Base-by-base conservation (phyloP, 53 echinoderm and acorn worm species). In the Henricia sp. region DNA sequence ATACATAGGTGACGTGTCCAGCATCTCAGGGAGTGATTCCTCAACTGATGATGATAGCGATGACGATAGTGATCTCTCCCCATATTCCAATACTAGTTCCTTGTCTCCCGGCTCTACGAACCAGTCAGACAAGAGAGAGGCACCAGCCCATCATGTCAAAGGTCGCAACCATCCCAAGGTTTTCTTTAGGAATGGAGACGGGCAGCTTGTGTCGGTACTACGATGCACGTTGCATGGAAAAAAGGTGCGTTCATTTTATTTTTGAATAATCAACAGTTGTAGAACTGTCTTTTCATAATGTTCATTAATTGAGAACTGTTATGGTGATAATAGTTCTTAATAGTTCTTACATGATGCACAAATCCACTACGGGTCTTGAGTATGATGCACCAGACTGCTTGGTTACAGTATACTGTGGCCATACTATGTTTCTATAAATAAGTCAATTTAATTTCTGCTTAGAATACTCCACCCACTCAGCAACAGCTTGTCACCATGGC, bases 1-100 rank as follows among this genome's bases (percentile, higher is more conserved):
- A 27, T 62, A 32, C 71, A 2, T 30, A 97, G 97, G 90, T 54
- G 92, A 97, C 72, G 86, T 94, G 16, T 97, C 97, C 34, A 97
- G 94, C 73, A 94, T 96, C 21, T 97, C 97, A 35, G 94, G 99
- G 20, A 94, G 94, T 84, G 91, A 91, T 62, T 85, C 78, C 52
- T 86, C 80, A 48, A 65, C 89, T 4, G 83, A 69, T 21, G 83
- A 77, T 33, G 89, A 84, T 16, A 75, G 70, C 38, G 91, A 89
- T 37, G 41, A 44, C 23, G 91, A 89, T 36, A 36, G 32, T 34
- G 53, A 72, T 26, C 53, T 2, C 30, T 50, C 50, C 44, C 85
- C 85, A 8, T 50, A 57, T 43, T 80, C 41, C 6, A 87, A 87
- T 1, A 19, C 63, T 64, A 37, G 42, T 11, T 51, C 29, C 57